Conservation (phyloP, 1,140 invertebrate genomes). For the Zaprionus vittiger region DNA sequence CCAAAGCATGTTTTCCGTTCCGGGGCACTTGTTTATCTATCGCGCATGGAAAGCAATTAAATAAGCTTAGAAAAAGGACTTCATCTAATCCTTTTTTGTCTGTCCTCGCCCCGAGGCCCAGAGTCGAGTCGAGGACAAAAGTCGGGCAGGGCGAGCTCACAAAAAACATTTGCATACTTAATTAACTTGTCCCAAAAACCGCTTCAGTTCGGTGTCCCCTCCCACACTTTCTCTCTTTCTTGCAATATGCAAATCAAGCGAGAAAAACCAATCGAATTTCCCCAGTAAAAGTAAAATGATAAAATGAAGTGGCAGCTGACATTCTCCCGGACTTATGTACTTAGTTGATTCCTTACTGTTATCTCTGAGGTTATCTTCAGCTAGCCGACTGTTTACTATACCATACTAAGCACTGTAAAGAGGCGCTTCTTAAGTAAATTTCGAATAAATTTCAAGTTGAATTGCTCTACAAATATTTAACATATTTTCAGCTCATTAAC, state of each 20-base stretch:
- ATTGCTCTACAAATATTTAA: not conserved
- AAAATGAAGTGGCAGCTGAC: not conserved
- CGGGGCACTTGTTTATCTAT: slow-evolving; percentile 50
- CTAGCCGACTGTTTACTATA: no score
- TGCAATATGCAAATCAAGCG: slow-evolving; percentile 3
- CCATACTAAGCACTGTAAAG: no score
- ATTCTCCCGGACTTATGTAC: not conserved
- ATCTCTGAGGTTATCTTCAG: not conserved
- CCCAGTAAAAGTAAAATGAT: not conserved
- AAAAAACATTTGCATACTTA: slow-evolving; percentile 77
- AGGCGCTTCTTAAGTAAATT: no score
- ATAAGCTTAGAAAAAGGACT: slow-evolving; percentile 65
- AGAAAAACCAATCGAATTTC: slow-evolving; percentile 2
- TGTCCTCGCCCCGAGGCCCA: not conserved
- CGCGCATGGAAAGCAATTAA: slow-evolving; percentile 73
- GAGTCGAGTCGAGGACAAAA: not conserved
- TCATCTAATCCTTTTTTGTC: slow-evolving; percentile 62
- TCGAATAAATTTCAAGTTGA: not conserved
- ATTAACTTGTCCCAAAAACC: slow-evolving; percentile 67
- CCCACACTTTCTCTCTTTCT: not conserved
- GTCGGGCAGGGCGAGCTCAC: not conserved
- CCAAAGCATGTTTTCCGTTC: slow-evolving; percentile 21
- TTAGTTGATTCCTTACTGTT: not conserved
- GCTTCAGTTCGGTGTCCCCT: slow-evolving; percentile 19
- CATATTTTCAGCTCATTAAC: not conserved